phyloP scores from a whole-genome alignment of 1,140 invertebrate species.

The Ceratoteleas bidentatus region DNA sequence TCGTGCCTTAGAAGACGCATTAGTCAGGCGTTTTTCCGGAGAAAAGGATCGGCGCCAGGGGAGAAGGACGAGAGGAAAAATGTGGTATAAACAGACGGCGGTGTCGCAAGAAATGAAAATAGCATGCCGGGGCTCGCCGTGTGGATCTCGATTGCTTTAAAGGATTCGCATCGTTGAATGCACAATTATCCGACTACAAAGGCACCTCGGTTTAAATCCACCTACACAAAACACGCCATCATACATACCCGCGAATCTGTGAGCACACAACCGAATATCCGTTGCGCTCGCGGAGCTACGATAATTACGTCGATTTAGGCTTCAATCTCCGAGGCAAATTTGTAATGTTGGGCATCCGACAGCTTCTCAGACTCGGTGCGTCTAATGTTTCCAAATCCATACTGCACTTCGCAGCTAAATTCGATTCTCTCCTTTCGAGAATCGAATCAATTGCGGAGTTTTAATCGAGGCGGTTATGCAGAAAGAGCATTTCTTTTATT shows the following conservation, averaged over 20 bases:
- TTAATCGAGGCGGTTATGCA: no score
- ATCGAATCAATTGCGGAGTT: no score
- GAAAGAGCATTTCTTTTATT: no score
- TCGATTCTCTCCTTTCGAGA: no score
- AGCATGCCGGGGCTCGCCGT: constrained; percentile 57
- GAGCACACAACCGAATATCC: constrained; percentile 12
- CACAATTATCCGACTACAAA: constrained; percentile 66
- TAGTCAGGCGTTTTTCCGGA: constrained; percentile 32
- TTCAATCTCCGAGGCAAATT: constrained; percentile 13
- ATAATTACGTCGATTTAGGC: constrained; percentile 71
- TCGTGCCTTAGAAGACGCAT: constrained; percentile 44
- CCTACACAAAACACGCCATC: constrained; percentile 17
- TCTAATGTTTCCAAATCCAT: no score
- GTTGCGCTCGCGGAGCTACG: constrained; percentile 10
- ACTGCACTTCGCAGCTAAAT: no score
- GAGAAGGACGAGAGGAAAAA: constrained; percentile 1
- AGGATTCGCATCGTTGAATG: constrained; percentile 66
- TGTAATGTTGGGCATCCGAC: background rate
- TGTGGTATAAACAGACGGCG: constrained; percentile 22
- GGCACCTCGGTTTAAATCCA: constrained; percentile 45
- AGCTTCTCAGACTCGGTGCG: no score
- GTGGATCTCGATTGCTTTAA: constrained; percentile 61
- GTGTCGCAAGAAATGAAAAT: constrained; percentile 64
- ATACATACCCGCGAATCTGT: constrained; percentile 13
- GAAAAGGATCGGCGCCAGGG: constrained; percentile 21